Conservation (phyloP, 2,888 invertebrate genomes). For the Drosophila kambysellisi region DNA sequence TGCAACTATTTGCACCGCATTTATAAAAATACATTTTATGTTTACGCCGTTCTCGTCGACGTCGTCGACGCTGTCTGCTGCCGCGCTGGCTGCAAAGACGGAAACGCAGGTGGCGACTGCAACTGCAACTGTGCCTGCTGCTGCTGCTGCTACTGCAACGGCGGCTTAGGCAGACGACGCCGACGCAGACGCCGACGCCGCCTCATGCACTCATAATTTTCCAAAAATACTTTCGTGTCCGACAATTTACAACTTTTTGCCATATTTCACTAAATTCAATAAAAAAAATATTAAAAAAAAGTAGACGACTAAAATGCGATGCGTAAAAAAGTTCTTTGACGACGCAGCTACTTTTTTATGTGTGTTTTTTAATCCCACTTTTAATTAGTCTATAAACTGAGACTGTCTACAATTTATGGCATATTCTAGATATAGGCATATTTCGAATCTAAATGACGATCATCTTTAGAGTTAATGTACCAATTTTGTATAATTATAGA, state of each 20-base stretch:
- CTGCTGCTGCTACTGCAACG: conserved; percentile 9
- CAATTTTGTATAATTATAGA: background rate
- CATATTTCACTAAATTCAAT: conserved; percentile 61
- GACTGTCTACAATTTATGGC: background rate
- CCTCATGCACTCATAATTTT: conserved; percentile 78
- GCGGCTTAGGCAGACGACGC: conserved; percentile 45
- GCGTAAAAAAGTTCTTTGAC: conserved; percentile 8
- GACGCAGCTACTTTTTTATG: background rate
- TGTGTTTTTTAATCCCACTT: background rate
- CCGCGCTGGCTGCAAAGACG: conserved; percentile 59
- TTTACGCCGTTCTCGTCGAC: conserved; percentile 72
- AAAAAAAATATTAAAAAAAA: conserved; percentile 7
- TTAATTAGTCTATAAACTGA: conserved; percentile 2
- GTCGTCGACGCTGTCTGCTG: conserved; percentile 56
- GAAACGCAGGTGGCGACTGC: conserved; percentile 55
- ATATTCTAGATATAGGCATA: background rate
- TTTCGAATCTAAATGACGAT: background rate
- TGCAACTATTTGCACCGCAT: conserved; percentile 75
- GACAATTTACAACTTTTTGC: conserved; percentile 62
- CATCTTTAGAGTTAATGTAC: background rate
- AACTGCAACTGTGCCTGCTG: conserved; percentile 17
- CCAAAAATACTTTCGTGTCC: conserved; percentile 72
- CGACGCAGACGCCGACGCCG: conserved; percentile 28
- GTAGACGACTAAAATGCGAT: conserved; percentile 31
- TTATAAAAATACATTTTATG: conserved; percentile 78